These are phyloP conservation scores for Drosophila watanabei DNA, from an alignment of 1,140 invertebrate genomes.

Conservation along the genomic window DNA sequence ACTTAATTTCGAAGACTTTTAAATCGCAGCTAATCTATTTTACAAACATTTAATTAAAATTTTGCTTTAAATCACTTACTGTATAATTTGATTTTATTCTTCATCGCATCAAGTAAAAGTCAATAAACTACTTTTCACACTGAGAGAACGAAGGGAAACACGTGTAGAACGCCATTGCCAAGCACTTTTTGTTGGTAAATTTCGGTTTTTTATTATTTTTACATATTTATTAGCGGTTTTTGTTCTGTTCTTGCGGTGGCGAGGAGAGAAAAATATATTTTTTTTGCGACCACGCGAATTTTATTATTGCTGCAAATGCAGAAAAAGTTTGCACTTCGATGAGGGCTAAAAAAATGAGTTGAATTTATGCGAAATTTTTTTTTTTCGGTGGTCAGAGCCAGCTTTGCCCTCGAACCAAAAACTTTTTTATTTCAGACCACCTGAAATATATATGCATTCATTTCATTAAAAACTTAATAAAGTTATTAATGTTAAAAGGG, in stretches of 20 bases:
- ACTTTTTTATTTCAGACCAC: constrained; percentile 11
- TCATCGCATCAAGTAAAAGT: constrained; percentile 44
- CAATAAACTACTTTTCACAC: constrained; percentile 55
- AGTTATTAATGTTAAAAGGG: constrained; percentile 67
- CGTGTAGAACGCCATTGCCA: constrained; percentile 34
- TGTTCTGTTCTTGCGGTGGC: constrained; percentile 7
- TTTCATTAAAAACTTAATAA: constrained; percentile 65
- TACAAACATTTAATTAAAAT: constrained; percentile 23
- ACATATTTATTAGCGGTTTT: constrained; percentile 31
- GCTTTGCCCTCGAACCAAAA: not conserved
- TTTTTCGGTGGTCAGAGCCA: no score
- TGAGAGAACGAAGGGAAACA: constrained; percentile 17
- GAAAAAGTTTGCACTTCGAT: constrained; percentile 60
- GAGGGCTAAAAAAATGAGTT: constrained; percentile 32
- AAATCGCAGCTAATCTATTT: not conserved
- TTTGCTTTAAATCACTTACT: constrained; percentile 33
- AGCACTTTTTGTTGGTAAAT: not conserved
- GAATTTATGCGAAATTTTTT: constrained; percentile 17
- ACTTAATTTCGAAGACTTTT: constrained; percentile 21
- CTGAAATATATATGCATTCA: no score
- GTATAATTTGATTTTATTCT: constrained; percentile 42
- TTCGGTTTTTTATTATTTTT: constrained; percentile 10
- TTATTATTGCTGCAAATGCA: constrained; percentile 67
- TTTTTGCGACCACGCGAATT: no score
- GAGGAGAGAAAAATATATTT: no score